Evolutionary conservation across 1,140 invertebrate genomes (phyloP).

Genomic region (Acromyrmex heyeri): DNA sequence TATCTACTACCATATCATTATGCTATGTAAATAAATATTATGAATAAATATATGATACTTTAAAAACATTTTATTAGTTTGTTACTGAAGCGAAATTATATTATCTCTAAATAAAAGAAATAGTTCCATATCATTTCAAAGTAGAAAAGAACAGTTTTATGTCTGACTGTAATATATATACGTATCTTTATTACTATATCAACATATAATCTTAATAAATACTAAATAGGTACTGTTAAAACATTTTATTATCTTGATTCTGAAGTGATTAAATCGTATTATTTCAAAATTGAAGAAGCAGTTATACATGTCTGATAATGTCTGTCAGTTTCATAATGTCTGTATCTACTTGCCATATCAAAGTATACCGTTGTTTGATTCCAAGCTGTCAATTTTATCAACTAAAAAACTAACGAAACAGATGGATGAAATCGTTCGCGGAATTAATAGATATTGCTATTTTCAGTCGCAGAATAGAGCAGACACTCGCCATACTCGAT

Average conservation of each 20-base stretch:
- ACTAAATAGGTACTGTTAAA: background rate
- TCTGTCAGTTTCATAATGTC: background rate
- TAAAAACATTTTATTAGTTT: background rate
- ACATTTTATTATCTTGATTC: background rate
- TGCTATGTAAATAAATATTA: background rate
- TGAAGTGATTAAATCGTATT: background rate
- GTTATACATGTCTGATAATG: background rate
- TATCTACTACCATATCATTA: background rate
- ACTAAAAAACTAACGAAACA: slow-evolving; percentile 2
- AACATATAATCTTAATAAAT: background rate
- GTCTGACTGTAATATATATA: background rate
- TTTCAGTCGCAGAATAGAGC: slow-evolving; percentile 10
- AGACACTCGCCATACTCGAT: background rate
- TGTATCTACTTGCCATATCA: background rate
- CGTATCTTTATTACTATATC: background rate
- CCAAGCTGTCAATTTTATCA: background rate
- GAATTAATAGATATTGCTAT: slow-evolving; percentile 22
- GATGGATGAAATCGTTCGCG: background rate
- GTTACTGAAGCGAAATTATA: background rate
- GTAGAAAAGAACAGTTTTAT: background rate
- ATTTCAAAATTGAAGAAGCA: background rate
- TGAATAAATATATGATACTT: background rate
- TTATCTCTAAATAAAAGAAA: background rate
- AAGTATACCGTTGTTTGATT: background rate
- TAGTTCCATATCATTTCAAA: background rate